Conservation (phyloP, 2,888 invertebrate genomes). For the Callyntrura sp. region DNA sequence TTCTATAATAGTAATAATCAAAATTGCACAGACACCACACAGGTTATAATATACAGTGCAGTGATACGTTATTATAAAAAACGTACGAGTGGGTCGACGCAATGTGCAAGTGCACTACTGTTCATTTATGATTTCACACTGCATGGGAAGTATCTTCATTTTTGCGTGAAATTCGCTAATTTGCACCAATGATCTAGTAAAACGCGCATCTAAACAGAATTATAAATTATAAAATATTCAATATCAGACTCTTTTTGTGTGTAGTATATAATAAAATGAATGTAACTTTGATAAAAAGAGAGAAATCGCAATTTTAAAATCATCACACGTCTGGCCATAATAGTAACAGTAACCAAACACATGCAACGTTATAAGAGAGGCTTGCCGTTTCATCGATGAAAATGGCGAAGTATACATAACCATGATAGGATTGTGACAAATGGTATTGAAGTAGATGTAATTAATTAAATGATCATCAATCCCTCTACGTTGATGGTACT, state of each 20-base stretch:
- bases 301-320: constrained; percentile 52
- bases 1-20: neutral
- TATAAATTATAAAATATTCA: constrained; percentile 44
- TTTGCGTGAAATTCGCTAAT: constrained; percentile 50
- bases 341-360: no score
- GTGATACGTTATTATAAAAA: neutral
- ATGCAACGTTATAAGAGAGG: no score
- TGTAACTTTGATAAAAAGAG: constrained; percentile 28
- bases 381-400: no score
- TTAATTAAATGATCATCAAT: no score
- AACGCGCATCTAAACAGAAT: neutral
- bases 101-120: neutral
- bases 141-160: constrained; percentile 33
- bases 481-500: no score
- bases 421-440: no score
- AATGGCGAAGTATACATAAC: no score
- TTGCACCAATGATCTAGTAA: constrained; percentile 38
- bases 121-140: neutral
- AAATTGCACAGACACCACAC: neutral
- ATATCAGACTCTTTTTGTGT: neutral
- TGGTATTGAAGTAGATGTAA: no score
- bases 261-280: neutral
- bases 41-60: no score
- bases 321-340: constrained; percentile 36
- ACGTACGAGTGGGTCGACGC: neutral